phyloP scores from a whole-genome alignment of 2,113 vertebrate species.

The Ammodytes dubius region DNA sequence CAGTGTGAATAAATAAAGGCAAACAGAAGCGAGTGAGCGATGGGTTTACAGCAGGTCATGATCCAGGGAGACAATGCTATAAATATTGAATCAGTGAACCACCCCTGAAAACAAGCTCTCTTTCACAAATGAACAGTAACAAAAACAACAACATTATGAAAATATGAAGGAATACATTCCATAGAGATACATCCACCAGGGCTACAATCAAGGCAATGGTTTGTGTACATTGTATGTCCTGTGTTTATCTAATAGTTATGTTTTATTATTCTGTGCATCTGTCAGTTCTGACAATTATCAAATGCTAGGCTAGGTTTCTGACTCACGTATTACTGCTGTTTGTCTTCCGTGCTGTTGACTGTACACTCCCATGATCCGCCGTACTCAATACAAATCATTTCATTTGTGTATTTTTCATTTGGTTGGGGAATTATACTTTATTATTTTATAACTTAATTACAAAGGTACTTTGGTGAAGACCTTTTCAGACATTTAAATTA shows the following conservation, averaged over 20 bases:
- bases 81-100: conserved; percentile 43
- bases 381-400: not conserved
- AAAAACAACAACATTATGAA: not conserved
- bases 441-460: not conserved
- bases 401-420: conserved; percentile 7
- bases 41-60: not conserved
- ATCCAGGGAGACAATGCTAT: conserved; percentile 29
- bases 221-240: not conserved
- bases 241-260: not conserved
- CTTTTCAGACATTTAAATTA: not conserved
- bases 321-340: not conserved
- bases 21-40: conserved; percentile 31
- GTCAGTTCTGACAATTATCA: not conserved
- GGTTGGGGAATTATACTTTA: not conserved
- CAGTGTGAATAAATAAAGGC: conserved; percentile 43
- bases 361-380: not conserved
- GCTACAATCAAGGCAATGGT: too few relatives aligned
- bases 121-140: conserved; percentile 11
- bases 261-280: not conserved
- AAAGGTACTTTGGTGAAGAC: not conserved
- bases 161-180: not conserved
- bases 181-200: not conserved
- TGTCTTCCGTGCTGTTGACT: not conserved
- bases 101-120: not conserved
- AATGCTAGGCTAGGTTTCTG: not conserved